Conservation (phyloP, 2,888 invertebrate genomes). For the Criorhina ranunculi region DNA sequence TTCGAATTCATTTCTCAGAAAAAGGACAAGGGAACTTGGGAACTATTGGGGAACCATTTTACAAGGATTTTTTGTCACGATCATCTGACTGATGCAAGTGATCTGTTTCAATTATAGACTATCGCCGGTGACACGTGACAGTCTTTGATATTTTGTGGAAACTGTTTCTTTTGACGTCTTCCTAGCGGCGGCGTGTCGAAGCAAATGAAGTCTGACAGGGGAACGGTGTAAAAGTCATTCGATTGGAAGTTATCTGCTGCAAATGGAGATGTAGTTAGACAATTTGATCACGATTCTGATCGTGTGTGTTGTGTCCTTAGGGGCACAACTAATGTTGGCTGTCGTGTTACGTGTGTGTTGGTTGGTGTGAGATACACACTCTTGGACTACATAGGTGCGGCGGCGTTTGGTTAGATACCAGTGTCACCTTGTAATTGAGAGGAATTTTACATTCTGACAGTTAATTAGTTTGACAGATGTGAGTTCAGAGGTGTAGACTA, state of each 20-base stretch:
- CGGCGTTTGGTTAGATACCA: conserved; percentile 21
- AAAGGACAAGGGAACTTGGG: neutral
- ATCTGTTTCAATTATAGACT: conserved; percentile 51
- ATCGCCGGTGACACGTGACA: conserved; percentile 47
- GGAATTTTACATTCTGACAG: conserved; percentile 50
- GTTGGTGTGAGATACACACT: conserved; percentile 3
- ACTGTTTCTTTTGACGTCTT: conserved; percentile 59
- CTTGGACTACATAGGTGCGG: conserved; percentile 49
- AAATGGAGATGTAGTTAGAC: conserved; percentile 74
- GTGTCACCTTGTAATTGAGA: conserved; percentile 38
- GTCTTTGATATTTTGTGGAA: conserved; percentile 32
- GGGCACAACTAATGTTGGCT: conserved; percentile 61
- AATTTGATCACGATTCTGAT: conserved; percentile 71
- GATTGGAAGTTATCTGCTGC: conserved; percentile 72
- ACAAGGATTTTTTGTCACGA: too few relatives aligned
- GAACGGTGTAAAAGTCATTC: conserved; percentile 62
- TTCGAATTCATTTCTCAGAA: conserved; percentile 10
- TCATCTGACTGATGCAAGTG: conserved; percentile 30
- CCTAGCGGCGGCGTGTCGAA: conserved; percentile 13
- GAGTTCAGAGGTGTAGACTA: conserved; percentile 51
- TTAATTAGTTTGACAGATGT: conserved; percentile 65
- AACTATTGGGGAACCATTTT: too few relatives aligned
- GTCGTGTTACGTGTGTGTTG: conserved; percentile 51
- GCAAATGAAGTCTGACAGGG: conserved; percentile 51
- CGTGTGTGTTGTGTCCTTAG: conserved; percentile 74